Percentiles rank a stretch among this genome's conserved stretches.
Evolutionary conservation across 37 sponge, comb jelly and placozoan species (phyloP).

Genomic region (Bolinopsis microptera): DNA sequence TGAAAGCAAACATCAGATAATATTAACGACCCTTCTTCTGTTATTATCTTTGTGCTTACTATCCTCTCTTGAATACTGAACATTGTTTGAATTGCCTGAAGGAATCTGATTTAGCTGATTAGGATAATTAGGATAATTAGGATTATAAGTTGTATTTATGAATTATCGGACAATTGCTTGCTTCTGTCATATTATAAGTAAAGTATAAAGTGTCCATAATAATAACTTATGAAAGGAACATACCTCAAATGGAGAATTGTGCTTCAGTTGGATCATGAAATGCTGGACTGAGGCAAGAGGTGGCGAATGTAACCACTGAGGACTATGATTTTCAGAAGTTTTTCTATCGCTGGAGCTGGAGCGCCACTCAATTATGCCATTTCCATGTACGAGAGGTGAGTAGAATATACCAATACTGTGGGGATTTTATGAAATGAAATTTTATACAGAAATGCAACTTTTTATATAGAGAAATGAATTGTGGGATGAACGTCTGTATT

Average conservation of each 20-base stretch:
- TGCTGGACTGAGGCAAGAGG: constrained; percentile 59
- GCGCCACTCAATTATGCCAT: constrained; percentile 47
- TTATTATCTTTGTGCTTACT: not conserved
- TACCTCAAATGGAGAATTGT: constrained; percentile 55
- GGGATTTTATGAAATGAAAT: not conserved
- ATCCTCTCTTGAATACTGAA: constrained; percentile 36
- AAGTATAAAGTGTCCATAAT: too few relatives aligned
- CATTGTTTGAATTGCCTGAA: constrained; percentile 54
- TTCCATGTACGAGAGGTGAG: constrained; percentile 36
- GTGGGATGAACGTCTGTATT: too few relatives aligned
- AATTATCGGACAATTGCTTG: too few relatives aligned
- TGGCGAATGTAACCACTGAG: constrained; percentile 1
- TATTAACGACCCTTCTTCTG: not conserved
- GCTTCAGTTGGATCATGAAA: constrained; percentile 36
- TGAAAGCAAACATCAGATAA: constrained; percentile 5
- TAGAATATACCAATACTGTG: constrained; percentile 51
- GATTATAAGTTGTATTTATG: too few relatives aligned
- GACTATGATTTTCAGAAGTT: not conserved
- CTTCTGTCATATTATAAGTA: too few relatives aligned
- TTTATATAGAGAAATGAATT: not conserved
- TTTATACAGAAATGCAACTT: not conserved
- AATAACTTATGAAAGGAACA: too few relatives aligned
- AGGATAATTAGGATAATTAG: not conserved
- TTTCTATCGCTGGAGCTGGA: not conserved
- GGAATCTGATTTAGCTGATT: not conserved